Evolutionary conservation across 1,140 invertebrate genomes (phyloP).

Genomic region (Sinella curviseta): DNA sequence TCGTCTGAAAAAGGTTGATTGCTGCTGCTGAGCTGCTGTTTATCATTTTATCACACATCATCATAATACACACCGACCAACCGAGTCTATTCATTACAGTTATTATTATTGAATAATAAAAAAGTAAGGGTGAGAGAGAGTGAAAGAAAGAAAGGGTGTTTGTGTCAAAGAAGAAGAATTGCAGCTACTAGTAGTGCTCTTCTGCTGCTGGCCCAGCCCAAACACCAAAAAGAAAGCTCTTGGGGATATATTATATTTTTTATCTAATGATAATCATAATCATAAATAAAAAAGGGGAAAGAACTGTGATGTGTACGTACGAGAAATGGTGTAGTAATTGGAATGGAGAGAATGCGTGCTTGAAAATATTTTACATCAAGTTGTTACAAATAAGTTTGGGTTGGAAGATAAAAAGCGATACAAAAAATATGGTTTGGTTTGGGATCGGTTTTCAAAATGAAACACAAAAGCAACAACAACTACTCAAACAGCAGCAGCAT

Average conservation of each 20-base stretch:
- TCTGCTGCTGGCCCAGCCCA: background rate
- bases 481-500: no score
- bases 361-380: no score
- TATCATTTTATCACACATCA: conserved; percentile 6
- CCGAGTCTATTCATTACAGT: background rate
- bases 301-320: no score
- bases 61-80: background rate
- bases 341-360: no score
- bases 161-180: no score
- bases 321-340: no score
- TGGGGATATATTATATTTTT: background rate
- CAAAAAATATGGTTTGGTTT: no score
- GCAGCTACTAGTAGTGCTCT: background rate
- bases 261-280: background rate
- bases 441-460: no score
- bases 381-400: no score
- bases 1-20: conserved; percentile 24
- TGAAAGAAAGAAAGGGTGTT: background rate
- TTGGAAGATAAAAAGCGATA: no score
- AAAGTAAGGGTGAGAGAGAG: background rate
- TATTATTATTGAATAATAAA: background rate
- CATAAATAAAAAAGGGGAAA: background rate
- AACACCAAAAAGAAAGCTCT: background rate
- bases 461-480: no score
- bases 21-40: background rate